A percentile compares a stretch with the other conserved stretches of the same genome.
These are phyloP conservation scores for Microcebus lehilahytsara DNA, from an alignment of 2,113 vertebrate genomes.

Conservation along the genomic window DNA sequence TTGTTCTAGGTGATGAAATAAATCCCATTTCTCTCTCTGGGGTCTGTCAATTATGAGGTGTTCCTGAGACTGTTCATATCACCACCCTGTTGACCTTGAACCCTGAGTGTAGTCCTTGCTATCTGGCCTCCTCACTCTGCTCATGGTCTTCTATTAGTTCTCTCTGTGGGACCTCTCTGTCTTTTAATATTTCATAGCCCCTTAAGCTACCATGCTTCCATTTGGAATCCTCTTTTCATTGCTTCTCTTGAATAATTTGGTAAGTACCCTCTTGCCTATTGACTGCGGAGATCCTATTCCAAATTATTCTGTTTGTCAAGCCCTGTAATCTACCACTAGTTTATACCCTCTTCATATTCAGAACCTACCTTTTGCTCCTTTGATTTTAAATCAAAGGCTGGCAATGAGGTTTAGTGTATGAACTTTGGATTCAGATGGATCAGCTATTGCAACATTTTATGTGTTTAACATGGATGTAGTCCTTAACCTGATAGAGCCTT, in stretches of 20 bases:
- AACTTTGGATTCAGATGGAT: background rate
- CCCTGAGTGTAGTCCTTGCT: background rate
- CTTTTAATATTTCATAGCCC: background rate
- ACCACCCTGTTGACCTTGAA: background rate
- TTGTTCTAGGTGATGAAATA: background rate
- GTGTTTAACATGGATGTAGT: fast-evolving
- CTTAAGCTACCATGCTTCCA: background rate
- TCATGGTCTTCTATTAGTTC: background rate
- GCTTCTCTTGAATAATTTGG: background rate
- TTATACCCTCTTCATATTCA: background rate
- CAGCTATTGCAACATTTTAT: background rate
- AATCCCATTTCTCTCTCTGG: background rate
- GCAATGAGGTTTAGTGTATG: fast-evolving
- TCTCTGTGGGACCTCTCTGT: background rate
- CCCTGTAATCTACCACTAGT: fast-evolving
- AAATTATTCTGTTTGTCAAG: no score
- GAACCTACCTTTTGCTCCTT: background rate
- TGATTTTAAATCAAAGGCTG: background rate
- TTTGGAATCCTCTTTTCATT: background rate
- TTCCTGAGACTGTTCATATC: background rate
- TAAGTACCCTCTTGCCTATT: background rate
- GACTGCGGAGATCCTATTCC: background rate
- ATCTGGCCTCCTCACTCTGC: background rate
- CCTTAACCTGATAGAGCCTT: background rate
- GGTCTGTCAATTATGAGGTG: background rate